These are phyloP conservation scores for Eufriesea mexicana DNA, from an alignment of 1,140 invertebrate genomes.

Conservation along the genomic window DNA sequence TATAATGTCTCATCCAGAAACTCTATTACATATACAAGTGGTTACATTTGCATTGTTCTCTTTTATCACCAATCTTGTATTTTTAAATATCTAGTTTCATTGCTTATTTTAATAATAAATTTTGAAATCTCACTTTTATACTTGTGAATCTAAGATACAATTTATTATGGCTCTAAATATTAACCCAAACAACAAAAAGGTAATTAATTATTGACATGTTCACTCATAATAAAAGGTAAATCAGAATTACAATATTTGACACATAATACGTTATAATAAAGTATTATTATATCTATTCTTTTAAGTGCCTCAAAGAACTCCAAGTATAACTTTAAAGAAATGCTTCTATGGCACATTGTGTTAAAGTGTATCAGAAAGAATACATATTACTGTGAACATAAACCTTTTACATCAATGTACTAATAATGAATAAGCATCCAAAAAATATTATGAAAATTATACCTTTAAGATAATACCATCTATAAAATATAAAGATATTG, in stretches of 20 bases:
- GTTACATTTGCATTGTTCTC: constrained; percentile 35
- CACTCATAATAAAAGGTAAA: background rate
- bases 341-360: background rate
- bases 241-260: constrained; percentile 18
- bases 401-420: background rate
- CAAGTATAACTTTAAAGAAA: background rate
- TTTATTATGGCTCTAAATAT: constrained; percentile 27
- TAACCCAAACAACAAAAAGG: constrained; percentile 21
- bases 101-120: constrained; percentile 33
- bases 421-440: constrained; percentile 4
- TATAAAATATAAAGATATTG: constrained; percentile 44
- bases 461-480: constrained; percentile 30
- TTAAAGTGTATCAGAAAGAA: background rate
- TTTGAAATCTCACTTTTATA: constrained; percentile 30
- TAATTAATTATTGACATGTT: background rate
- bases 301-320: constrained; percentile 1
- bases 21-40: constrained; percentile 60
- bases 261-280: constrained; percentile 19
- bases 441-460: constrained; percentile 4
- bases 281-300: constrained; percentile 7
- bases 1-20: constrained; percentile 62
- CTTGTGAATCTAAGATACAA: constrained; percentile 26
- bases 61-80: constrained; percentile 7
- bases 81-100: constrained; percentile 25
- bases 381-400: constrained; percentile 10